Evolutionary conservation across 2,888 invertebrate genomes (phyloP), one percentile per base, ranked within the genome.

Genomic region (Lamproptera curius): DNA sequence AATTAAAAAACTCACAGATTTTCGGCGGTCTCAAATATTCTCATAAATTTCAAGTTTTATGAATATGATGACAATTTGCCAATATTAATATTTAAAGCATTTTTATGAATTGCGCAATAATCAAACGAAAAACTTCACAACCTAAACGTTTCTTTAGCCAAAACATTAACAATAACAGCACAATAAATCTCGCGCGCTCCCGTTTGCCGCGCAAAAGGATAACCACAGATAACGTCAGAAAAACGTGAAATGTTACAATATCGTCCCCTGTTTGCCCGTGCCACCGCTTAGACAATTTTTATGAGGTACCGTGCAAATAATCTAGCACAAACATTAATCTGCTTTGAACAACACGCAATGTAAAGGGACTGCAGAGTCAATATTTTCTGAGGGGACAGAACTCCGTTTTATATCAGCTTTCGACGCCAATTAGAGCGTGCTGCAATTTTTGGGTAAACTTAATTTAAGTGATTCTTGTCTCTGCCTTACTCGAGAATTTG

Each of bases 251-350:
- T 69, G 70, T 71, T 79, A 79, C 75, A 75, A 73, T 60, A 67
- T 60, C 58, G 50, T 64, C 75, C 71, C 63, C 26, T 80, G 73
- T 86, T 84, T 83, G 76, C 76, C 64, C 59, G 57, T 57, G 62
- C 69, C 62, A 63, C 73, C 77, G 79, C 83, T 82, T 74, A 64
- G 67, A 74, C 75, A 73, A 80, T 86, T 86, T 87, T 87, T 86
- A 87, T 87, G 84, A 86, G 83, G 81, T 76, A 77, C 78, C 65
- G 77, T 70, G 76, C 70, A 87, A 87, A 87, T 82, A 86, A 63
- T 61, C 68, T 60, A 66, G 75, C 64, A 80, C 82, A 86, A 87
- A 86, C 86, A 87, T 84, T 86, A 86, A 86, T 86, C 87, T 85
- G 76, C 79, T 83, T 80, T 77, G 82, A 78, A 82, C 80, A 84